Evolutionary conservation across 2,797 vertebrate genomes (phyloP).

Genomic region (Balearica regulorum): DNA sequence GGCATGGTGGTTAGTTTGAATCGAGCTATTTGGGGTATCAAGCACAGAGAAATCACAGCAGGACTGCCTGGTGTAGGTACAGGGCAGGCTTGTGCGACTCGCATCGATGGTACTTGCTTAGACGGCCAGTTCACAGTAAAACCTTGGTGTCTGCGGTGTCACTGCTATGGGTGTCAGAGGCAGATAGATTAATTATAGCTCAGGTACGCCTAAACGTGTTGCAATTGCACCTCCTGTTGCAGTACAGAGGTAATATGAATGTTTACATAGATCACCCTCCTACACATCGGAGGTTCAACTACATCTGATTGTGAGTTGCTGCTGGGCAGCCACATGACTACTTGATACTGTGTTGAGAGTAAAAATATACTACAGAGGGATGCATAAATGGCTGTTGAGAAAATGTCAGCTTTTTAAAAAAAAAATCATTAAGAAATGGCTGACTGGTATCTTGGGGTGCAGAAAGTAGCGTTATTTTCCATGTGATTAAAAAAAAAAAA

Average conservation of each 20-base stretch:
- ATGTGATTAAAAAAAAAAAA: background rate
- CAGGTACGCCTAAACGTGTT: background rate
- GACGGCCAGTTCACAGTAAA: background rate
- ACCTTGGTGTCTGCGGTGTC: background rate
- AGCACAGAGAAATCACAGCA: background rate
- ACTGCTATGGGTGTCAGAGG: background rate
- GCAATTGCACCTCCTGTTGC: background rate
- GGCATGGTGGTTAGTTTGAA: background rate
- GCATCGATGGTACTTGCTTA: fast-evolving
- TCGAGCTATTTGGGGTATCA: background rate
- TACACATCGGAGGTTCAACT: background rate
- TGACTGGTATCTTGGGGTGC: background rate
- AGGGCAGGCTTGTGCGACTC: background rate
- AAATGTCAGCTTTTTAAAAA: background rate
- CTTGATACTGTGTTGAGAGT: slow-evolving; percentile 5
- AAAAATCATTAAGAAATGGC: background rate
- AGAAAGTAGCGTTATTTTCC: background rate
- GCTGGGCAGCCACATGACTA: background rate
- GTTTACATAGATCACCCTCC: slow-evolving; percentile 19
- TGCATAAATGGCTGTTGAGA: background rate
- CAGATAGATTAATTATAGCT: slow-evolving; percentile 16
- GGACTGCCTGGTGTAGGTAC: background rate
- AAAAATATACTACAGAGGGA: background rate
- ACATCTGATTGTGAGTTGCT: background rate
- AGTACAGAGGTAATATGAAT: background rate